Percentiles rank a stretch among this genome's conserved stretches.
These are phyloP conservation scores for Globodera ellingtonae DNA, from an alignment of 1,140 invertebrate genomes.

Conservation along the genomic window DNA sequence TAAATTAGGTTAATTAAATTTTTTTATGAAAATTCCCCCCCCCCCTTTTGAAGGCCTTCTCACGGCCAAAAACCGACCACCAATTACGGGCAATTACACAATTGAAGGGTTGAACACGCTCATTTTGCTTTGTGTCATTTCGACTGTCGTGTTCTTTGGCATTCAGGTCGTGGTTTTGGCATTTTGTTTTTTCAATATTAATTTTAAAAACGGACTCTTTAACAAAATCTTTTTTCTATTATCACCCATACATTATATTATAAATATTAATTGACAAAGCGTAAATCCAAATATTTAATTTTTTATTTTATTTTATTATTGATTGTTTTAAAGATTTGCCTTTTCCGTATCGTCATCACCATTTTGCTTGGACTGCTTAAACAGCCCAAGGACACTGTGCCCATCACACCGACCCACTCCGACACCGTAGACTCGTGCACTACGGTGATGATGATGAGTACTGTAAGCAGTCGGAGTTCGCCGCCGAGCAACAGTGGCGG, in stretches of 20 bases:
- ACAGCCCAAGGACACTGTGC: neutral
- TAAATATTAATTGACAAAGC: too few relatives aligned
- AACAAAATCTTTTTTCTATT: too few relatives aligned
- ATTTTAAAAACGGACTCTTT: too few relatives aligned
- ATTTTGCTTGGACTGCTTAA: neutral
- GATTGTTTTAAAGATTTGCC: neutral
- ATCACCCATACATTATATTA: too few relatives aligned
- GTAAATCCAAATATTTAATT: neutral
- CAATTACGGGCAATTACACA: neutral
- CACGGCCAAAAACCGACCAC: neutral
- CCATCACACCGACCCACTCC: neutral
- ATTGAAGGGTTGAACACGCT: neutral
- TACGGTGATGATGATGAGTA: neutral
- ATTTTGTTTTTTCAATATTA: too few relatives aligned
- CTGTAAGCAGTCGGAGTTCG: neutral
- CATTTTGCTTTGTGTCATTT: neutral
- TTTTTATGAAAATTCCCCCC: too few relatives aligned
- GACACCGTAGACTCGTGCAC: neutral
- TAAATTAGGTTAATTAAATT: too few relatives aligned
- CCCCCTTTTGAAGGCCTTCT: neutral
- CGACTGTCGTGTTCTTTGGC: neutral
- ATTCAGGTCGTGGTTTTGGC: neutral
- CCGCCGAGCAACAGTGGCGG: too few relatives aligned
- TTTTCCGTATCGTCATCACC: neutral
- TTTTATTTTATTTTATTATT: neutral